phyloP scores from a whole-genome alignment of 2,888 invertebrate genomes.

The Macrosiphum euphorbiae region DNA sequence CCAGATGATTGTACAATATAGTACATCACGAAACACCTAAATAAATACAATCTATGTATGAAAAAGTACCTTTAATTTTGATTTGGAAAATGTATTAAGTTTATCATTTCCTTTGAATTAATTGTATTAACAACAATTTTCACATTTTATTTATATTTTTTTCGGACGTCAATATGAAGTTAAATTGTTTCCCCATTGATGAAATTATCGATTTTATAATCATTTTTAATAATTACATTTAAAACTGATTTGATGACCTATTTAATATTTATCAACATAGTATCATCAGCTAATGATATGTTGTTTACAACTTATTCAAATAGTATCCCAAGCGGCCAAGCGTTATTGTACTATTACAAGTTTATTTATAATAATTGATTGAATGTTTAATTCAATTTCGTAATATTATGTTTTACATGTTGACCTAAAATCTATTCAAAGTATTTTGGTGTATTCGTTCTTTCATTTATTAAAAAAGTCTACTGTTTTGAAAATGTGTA shows the following conservation, averaged over 20 bases:
- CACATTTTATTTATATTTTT: neutral
- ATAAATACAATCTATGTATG: neutral
- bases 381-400: neutral
- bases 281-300: neutral
- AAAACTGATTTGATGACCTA: neutral
- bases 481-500: neutral
- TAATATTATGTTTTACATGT: neutral
- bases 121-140: neutral
- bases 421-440: neutral
- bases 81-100: neutral
- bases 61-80: neutral
- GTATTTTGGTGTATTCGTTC: neutral
- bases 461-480: neutral
- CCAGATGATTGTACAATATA: neutral
- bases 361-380: neutral
- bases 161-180: neutral
- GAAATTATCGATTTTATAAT: neutral
- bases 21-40: neutral
- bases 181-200: neutral
- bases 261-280: neutral
- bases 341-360: neutral
- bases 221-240: neutral
- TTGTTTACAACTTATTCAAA: neutral
- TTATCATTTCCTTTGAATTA: neutral
- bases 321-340: neutral